Conservation (phyloP, 2,797 vertebrate species). For the Sandelia bainsii region DNA sequence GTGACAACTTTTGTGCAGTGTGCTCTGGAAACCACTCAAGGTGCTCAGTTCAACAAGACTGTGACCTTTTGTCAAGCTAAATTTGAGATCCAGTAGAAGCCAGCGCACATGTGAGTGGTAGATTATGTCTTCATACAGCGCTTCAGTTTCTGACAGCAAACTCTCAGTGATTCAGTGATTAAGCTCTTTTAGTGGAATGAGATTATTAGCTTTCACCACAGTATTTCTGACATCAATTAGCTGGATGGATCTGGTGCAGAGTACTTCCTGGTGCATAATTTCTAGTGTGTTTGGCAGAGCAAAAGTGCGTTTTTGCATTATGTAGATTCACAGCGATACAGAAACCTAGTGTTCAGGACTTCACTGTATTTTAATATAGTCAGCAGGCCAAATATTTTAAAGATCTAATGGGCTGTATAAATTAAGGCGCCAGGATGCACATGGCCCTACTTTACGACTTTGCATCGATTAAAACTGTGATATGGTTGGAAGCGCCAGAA, state of each 20-base stretch:
- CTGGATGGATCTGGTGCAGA: neutral
- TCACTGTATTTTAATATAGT: neutral
- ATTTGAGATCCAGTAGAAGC: too few species aligned
- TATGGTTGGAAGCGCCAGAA: constrained; percentile 7
- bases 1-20: neutral
- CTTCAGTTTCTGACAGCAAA: neutral
- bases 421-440: too few species aligned
- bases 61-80: neutral
- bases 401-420: too few species aligned
- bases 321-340: neutral
- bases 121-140: too few species aligned
- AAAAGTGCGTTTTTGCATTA: too few species aligned
- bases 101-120: too few species aligned
- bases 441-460: too few species aligned
- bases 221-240: too few species aligned
- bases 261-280: neutral
- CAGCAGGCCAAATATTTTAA: neutral
- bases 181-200: too few species aligned
- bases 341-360: neutral
- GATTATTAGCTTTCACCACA: neutral
- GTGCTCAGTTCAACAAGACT: neutral
- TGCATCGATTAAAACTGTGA: neutral
- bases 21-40: neutral
- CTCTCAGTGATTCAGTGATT: neutral
- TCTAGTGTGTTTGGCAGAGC: too few species aligned